Conservation (phyloP, 2,797 vertebrate species). For the Coregonus suidteri region DNA sequence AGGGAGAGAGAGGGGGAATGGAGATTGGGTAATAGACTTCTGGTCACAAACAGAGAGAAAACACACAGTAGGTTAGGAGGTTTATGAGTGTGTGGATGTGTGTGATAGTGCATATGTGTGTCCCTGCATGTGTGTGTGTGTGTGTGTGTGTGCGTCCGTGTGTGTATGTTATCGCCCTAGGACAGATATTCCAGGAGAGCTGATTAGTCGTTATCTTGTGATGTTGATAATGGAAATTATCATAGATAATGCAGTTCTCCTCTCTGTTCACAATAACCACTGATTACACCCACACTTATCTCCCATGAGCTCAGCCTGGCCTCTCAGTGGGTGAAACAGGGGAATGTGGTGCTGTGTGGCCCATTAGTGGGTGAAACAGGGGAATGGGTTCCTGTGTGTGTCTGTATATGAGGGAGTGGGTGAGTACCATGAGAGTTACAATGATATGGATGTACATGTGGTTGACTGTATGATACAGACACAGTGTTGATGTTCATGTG, state of each 20-base stretch:
- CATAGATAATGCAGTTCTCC: constrained; percentile 29
- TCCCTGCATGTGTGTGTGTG: background rate
- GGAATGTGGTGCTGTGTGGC: no score
- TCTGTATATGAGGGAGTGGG: background rate
- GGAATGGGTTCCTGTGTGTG: background rate
- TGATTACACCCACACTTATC: constrained; percentile 47
- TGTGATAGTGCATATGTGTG: background rate
- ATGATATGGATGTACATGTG: background rate
- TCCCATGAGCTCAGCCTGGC: constrained; percentile 15
- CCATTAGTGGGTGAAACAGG: no score
- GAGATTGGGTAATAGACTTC: no score
- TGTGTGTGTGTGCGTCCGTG: background rate
- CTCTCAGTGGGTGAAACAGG: background rate
- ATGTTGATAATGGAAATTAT: constrained; percentile 54
- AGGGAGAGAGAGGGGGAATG: background rate
- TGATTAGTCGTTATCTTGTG: constrained; percentile 43
- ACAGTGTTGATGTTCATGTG: no score
- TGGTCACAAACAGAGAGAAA: background rate
- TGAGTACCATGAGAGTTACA: no score
- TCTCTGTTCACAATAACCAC: constrained; percentile 48
- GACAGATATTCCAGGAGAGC: constrained; percentile 36
- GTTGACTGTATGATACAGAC: no score
- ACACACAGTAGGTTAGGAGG: no score
- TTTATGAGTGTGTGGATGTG: background rate
- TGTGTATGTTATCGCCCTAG: no score